Evolutionary conservation across 2,888 invertebrate species (phyloP), one percentile per base, ranked within the genome.

Genomic region (Exephanes ischioxanthus): DNA sequence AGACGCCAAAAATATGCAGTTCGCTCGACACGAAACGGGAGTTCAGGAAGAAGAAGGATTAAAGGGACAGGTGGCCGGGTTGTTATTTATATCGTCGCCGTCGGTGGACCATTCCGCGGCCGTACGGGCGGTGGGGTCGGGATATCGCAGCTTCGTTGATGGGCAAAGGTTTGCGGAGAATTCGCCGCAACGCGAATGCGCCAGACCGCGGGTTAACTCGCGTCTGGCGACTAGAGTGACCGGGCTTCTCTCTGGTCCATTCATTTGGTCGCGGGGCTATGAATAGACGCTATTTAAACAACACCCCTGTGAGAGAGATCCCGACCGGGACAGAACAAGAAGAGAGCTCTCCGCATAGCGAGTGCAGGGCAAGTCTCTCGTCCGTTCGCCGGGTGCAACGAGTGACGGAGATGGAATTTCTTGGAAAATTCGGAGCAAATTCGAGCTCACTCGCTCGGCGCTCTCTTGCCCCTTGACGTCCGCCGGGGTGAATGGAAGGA

Each of bases 271-370:
- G 83, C 88, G 88, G 81, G 77, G 87, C 91, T 92, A 92, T 92
- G 92, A 92, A 92, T 92, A 91, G 92, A 89, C 87, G 91, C 91
- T 92, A 92, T 92, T 92, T 90, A 90, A 90, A 91, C 90, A 89
- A 91, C 89, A 87, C 84, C 63, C 58, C 80, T 73, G 80, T 87
- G 41, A 37, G 45, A 19, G 48, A 7, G 45, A 48, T 48, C n/a
- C 45, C 6, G 55, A 63, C 53, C 26, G 33, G 41, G 22, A 51
- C 77, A 19, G 72, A 53, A 71, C 83, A 78, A 55, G 41, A 45
- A 19, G 19, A 19, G 14, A 37, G 4, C 45, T 70, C 58, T 63
- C 37, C 61, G 41, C 37, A 70, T 51, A 58, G 48, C 66, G 30
- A 70, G 19, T 58, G 72, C 66, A 58, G 55, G 51, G 66, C 51